phyloP scores from a whole-genome alignment of 1,140 invertebrate genomes.

The Gryllus bimaculatus region DNA sequence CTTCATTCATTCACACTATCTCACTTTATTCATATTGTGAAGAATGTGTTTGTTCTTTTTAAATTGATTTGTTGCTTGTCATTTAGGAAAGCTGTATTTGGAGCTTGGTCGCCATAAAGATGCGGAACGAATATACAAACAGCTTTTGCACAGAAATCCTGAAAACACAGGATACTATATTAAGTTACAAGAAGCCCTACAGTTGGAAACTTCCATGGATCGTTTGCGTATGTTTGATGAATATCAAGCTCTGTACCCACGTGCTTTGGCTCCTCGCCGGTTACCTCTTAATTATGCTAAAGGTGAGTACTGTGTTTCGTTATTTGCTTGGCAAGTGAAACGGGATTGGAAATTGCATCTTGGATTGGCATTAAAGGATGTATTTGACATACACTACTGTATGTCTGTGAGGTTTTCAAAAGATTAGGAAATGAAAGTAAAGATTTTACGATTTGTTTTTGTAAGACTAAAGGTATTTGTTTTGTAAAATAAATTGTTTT shows the following conservation, averaged over 20 bases:
- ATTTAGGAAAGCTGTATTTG: slow-evolving; percentile 49
- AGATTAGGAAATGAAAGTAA: no score
- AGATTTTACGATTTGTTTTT: no score
- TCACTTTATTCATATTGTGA: no score
- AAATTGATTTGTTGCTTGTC: slow-evolving; percentile 15
- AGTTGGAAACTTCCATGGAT: slow-evolving; percentile 57
- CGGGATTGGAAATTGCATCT: no score
- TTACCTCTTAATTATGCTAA: slow-evolving; percentile 75
- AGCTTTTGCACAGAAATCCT: slow-evolving; percentile 84
- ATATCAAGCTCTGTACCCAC: slow-evolving; percentile 66
- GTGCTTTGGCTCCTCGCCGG: slow-evolving; percentile 76
- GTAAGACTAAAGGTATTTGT: no score
- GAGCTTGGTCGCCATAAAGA: slow-evolving; percentile 53
- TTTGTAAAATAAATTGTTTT: no score
- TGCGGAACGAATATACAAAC: slow-evolving; percentile 75
- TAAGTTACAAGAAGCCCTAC: slow-evolving; percentile 74
- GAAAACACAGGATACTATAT: slow-evolving; percentile 92
- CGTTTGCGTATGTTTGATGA: slow-evolving; percentile 73
- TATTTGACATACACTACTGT: no score
- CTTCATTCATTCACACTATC: no score
- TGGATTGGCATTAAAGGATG: no score
- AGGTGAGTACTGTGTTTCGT: slow-evolving; percentile 39
- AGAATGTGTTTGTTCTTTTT: not conserved
- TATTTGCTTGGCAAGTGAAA: no score
- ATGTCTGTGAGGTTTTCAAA: no score